Base-by-base conservation (phyloP, 2,797 vertebrate species). In the Lophura swinhoii region DNA sequence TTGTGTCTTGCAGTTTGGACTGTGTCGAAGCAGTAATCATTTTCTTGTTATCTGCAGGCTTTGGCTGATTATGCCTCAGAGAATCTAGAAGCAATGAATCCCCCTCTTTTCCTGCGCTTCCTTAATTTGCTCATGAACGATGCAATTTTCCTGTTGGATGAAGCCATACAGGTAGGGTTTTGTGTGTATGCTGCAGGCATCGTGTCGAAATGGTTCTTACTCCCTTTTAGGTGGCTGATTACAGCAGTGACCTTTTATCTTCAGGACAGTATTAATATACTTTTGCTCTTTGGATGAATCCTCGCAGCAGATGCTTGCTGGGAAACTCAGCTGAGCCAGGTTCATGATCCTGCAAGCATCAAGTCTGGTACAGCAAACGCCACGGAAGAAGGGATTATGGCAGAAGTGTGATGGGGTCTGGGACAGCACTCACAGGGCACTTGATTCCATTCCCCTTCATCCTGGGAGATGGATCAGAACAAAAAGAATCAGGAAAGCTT, bases 91-190 rank as follows among this genome's bases (percentile, higher is more conserved):
- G 99, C 99, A 58, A 99, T 99, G 98, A 99, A 98, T 86, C 98
- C 99, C 13, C 99, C 99, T 15, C 98, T 99, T 87, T 99, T 99
- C 95, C 96, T 99, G 93, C 98, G 99, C 93, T 99, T 99, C 96
- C 98, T 99, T 53, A 99, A 99, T 92, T 96, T 99, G 92, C 97
- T 99, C 67, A 99, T 99, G 98, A 99, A 99, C 0, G 99, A 99
- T 94, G 99, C 99, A 75, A 98, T 99, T 90, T 99, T 99, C 94
- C 97, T 99, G 46, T 92, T 99, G 96, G 99, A 99, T 85, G 99
- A 99, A 96, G 99, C 99, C 84, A 99, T 99, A 97, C 99, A 99
- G 99, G 99, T 99, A 94, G 84, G 90, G 46, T 48, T 49, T 41
- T n/a, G 55, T 5, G 6, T 3, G 0, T 0, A 0, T 14, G n/a